Conservation (phyloP, 2,888 invertebrate species). For the Laspeyria flexula region DNA sequence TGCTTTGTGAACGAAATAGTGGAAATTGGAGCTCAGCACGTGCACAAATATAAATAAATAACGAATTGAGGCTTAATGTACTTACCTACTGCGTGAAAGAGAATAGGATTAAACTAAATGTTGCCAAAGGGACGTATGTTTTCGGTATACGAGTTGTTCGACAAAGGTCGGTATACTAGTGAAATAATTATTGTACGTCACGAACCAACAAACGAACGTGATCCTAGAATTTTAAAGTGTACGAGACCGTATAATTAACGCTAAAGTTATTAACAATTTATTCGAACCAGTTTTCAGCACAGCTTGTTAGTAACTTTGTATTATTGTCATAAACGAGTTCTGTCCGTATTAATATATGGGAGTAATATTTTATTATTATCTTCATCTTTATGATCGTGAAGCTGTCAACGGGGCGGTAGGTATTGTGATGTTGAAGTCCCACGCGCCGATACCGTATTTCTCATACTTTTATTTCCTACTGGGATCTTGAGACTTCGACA, state of each 20-base stretch:
- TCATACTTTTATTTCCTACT: conserved; percentile 22
- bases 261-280: conserved; percentile 33
- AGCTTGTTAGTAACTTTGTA: conserved; percentile 1
- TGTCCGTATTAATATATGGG: conserved; percentile 10
- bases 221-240: conserved; percentile 37
- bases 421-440: conserved; percentile 30
- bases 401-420: conserved; percentile 24
- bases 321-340: conserved; percentile 6
- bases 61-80: conserved; percentile 50
- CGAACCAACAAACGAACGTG: conserved; percentile 50
- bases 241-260: conserved; percentile 25
- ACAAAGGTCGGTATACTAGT: conserved; percentile 39
- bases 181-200: conserved; percentile 54
- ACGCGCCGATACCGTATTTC: conserved; percentile 25
- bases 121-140: conserved; percentile 49
- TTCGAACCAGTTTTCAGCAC: conserved; percentile 13
- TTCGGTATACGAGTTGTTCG: conserved; percentile 27
- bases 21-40: conserved; percentile 42
- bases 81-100: conserved; percentile 38
- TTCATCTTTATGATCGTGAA: conserved; percentile 24
- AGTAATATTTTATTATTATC: conserved; percentile 23
- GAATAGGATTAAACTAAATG: conserved; percentile 61
- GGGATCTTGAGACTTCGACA: conserved; percentile 9
- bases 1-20: conserved; percentile 39
- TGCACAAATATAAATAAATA: conserved; percentile 57